Base-by-base conservation (phyloP, 2,113 vertebrate species). In the Nycticebus coucang region DNA sequence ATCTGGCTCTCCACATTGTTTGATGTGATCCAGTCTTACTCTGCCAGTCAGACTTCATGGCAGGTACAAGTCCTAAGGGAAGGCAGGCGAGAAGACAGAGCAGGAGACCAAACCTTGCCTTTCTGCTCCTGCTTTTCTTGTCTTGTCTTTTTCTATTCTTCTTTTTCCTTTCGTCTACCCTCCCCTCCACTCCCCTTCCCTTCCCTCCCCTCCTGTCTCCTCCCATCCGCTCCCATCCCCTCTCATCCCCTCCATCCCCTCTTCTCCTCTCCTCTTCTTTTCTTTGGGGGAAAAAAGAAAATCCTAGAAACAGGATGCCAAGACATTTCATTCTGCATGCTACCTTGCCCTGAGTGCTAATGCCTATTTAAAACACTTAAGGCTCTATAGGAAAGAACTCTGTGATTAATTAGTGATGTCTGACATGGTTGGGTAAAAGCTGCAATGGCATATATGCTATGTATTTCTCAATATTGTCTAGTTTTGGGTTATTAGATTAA, bases 1-100 rank as follows among this genome's bases (percentile, higher is more conserved):
- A 89, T 93, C 72, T 94, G 57, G 33, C 50, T 89, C 24, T 59
- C 87, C n/a, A 22, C 37, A 64, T 72, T 93, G 6, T 86, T 83
- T 96, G 82, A 95, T 94, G 66, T 80, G 96, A 92, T 91, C 92
- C 91, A 96, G 95, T 87, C 92, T 96, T 91, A 60, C 30, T 60
- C 45, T 93, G 78, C 86, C 87, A 77, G 45, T 94, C 78, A 88
- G 41, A 88, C 35, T 10, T 59, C 26, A 88, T 59, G 82, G 72
- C 69, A 84, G 71, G 66, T 66, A 53, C 30, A 89, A 33, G 53
- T 72, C 59, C 60, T 50, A 55, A 28, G n/a, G 30, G 37, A 83
- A 72, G 28, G 3, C 35, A 82, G 53, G 9, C 37, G 14, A 30
- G 53, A 66, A 91, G 57, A 50, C 19, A 66, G 57, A 30, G 37